phyloP scores from a whole-genome alignment of 2,888 invertebrate genomes.

The Dermolepida albohirtum region DNA sequence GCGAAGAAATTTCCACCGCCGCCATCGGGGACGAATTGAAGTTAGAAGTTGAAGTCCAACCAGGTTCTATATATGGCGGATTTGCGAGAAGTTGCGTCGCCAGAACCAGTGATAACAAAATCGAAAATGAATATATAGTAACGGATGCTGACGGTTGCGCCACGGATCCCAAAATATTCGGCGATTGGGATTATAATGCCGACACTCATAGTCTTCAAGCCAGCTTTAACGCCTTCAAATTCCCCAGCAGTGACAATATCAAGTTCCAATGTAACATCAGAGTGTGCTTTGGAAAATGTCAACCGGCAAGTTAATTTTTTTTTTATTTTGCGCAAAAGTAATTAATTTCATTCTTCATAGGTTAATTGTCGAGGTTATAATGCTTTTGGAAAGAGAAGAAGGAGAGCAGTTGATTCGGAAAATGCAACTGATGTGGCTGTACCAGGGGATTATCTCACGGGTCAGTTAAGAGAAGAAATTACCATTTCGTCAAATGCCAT shows the following conservation, averaged over 20 bases:
- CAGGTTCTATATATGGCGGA: constrained; percentile 86
- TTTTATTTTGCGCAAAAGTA: not conserved
- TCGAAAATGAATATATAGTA: constrained; percentile 91
- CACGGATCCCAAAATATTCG: constrained; percentile 91
- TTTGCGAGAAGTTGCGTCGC: constrained; percentile 94
- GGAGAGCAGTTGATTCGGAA: constrained; percentile 70
- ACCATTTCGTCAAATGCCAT: constrained; percentile 93
- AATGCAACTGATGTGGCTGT: constrained; percentile 72
- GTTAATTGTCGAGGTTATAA: constrained; percentile 93
- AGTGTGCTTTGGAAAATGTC: constrained; percentile 94
- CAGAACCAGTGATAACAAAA: constrained; percentile 88
- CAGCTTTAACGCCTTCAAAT: constrained; percentile 94
- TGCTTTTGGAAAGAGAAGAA: constrained; percentile 83
- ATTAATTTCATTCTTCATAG: constrained; percentile 63
- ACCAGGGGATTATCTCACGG: constrained; percentile 72
- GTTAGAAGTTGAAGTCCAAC: constrained; percentile 62
- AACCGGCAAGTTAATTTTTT: constrained; percentile 76
- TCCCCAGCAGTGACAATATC: constrained; percentile 94
- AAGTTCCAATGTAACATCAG: constrained; percentile 96
- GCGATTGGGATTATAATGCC: constrained; percentile 91
- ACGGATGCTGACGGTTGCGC: constrained; percentile 96
- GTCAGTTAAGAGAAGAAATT: constrained; percentile 91
- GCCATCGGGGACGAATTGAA: constrained; percentile 77
- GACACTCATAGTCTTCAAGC: constrained; percentile 88
- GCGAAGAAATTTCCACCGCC: constrained; percentile 90